Evolutionary conservation across 2,797 vertebrate genomes (phyloP).

Genomic region (Myripristis jacobus): DNA sequence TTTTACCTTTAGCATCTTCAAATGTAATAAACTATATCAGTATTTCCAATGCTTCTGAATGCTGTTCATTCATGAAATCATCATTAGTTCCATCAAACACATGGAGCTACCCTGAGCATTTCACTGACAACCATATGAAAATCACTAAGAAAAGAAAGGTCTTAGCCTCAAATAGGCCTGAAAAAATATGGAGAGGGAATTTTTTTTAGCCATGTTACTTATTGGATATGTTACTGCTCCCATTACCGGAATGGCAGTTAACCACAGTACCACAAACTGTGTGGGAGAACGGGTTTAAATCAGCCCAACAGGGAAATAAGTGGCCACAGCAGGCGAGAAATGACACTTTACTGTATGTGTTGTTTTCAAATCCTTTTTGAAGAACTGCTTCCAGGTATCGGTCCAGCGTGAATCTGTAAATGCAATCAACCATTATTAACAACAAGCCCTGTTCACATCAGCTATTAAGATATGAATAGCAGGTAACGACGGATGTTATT

Average conservation of each 20-base stretch:
- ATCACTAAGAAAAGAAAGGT: too few relatives aligned
- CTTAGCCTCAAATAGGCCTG: background rate
- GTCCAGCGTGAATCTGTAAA: constrained; percentile 1
- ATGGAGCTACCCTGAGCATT: background rate
- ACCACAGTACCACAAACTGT: background rate
- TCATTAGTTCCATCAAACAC: background rate
- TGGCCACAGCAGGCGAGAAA: background rate
- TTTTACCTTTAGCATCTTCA: constrained; percentile 66
- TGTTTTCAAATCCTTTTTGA: background rate
- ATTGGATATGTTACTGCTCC: background rate
- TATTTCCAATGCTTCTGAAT: constrained; percentile 46
- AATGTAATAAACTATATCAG: constrained; percentile 71
- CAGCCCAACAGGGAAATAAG: background rate
- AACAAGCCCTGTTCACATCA: too few relatives aligned
- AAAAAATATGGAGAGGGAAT: background rate
- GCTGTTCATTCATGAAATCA: constrained; percentile 21
- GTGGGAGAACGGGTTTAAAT: constrained; percentile 23
- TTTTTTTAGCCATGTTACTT: background rate
- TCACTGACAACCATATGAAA: background rate
- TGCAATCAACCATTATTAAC: background rate
- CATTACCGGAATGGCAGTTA: background rate
- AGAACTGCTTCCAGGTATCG: background rate
- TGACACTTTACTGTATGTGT: background rate
- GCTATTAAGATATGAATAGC: too few relatives aligned
- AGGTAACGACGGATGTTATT: too few relatives aligned